Conservation (phyloP, 2,797 vertebrate genomes). For the Brachymystax lenok region DNA sequence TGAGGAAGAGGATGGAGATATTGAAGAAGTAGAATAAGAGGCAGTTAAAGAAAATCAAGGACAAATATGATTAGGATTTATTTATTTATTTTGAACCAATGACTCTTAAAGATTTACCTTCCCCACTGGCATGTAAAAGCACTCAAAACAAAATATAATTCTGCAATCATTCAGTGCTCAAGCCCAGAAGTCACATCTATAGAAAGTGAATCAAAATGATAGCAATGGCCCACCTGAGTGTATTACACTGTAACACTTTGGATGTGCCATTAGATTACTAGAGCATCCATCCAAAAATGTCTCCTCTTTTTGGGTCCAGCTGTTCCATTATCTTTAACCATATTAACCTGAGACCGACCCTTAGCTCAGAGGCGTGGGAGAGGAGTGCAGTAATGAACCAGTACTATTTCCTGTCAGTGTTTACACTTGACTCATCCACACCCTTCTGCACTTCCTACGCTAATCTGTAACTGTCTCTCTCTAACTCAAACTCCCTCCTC, state of each 20-base stretch:
- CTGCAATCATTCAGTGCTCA: not conserved
- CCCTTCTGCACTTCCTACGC: constrained; percentile 53
- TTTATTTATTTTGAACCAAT: not conserved
- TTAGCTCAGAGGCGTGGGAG: constrained; percentile 23
- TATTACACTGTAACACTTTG: not conserved
- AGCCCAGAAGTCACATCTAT: not conserved
- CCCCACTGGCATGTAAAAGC: not conserved
- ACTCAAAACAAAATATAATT: not conserved
- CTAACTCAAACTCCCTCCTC: constrained; percentile 12
- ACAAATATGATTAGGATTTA: not conserved
- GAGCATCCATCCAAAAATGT: not conserved
- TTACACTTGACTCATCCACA: constrained; percentile 40
- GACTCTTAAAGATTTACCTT: not conserved
- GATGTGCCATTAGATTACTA: not conserved
- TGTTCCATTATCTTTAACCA: not conserved
- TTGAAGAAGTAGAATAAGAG: not conserved
- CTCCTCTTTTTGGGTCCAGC: constrained; percentile 19
- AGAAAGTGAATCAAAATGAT: constrained; percentile 17
- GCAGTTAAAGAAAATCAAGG: not conserved
- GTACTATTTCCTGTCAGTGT: constrained; percentile 43
- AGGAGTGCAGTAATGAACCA: constrained; percentile 32
- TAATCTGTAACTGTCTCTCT: not conserved
- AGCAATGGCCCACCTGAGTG: constrained; percentile 7
- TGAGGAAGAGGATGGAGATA: constrained; percentile 22
- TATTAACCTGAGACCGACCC: constrained; percentile 19